A percentile compares a stretch with the other conserved stretches of the same genome.
phyloP scores from a whole-genome alignment of 2,113 vertebrate genomes.

The cattle (Bos taurus) region DNA sequence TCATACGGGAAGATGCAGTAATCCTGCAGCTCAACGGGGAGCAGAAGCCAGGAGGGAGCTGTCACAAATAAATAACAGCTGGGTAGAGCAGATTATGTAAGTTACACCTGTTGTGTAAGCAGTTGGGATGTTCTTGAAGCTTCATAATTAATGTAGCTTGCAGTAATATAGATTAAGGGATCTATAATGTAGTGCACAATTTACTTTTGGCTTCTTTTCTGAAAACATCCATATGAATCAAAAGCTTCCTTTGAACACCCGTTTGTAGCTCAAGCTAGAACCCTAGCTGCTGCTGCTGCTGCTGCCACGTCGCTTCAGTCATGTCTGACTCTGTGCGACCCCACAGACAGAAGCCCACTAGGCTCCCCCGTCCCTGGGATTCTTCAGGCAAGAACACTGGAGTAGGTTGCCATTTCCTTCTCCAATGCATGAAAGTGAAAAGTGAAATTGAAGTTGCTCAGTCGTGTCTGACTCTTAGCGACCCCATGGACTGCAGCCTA shows the following conservation, averaged over 20 bases:
- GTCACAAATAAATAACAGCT: slow-evolving; percentile 54
- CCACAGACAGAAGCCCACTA: too few species aligned
- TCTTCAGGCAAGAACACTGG: too few species aligned
- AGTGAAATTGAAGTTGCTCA: too few species aligned
- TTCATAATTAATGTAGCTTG: slow-evolving; percentile 47
- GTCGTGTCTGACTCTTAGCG: too few species aligned
- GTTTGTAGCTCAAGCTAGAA: background rate
- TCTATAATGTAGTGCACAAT: background rate
- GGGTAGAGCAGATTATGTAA: slow-evolving; percentile 48
- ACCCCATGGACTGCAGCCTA: too few species aligned
- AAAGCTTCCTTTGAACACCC: background rate
- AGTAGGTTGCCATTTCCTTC: too few species aligned
- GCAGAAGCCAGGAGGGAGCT: slow-evolving; percentile 35
- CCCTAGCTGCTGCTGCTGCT: background rate
- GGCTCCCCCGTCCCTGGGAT: too few species aligned
- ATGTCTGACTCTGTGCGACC: too few species aligned
- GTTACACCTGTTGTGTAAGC: slow-evolving; percentile 44
- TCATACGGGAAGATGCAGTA: background rate
- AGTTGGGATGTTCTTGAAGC: slow-evolving; percentile 20
- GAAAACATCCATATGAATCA: background rate
- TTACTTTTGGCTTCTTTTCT: slow-evolving; percentile 40
- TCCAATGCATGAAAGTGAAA: too few species aligned
- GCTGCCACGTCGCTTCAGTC: too few species aligned
- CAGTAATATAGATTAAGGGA: slow-evolving; percentile 11
- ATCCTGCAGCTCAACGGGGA: slow-evolving; percentile 10